Evolutionary conservation across 2,888 invertebrate genomes (phyloP), one percentile per base, ranked within the genome.

Genomic region (Pachliopta kotzebuea): DNA sequence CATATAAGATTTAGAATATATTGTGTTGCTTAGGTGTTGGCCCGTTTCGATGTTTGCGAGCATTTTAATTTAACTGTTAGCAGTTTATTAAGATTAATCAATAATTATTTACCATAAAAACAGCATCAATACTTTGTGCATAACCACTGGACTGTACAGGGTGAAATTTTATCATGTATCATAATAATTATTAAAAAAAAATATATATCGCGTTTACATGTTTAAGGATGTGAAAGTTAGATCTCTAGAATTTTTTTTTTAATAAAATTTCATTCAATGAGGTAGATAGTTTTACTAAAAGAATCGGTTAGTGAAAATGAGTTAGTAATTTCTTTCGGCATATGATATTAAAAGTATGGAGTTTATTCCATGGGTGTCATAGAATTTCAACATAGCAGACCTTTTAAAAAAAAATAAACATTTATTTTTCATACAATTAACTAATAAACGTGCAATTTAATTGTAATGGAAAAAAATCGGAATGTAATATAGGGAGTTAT

Each of bases 121-220:
- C 21, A 45, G 20, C 18, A 9, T 29, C 17, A 26, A 62, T 29
- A 49, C 60, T 56, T 60, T 56, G 60, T 65, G 60, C 56, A 60
- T 57, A 56, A 65, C 60, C 65, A 65, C 60, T 65, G 65, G 60
- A 61, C 60, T 65, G 65, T 65, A 65, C 65, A 65, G 65, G 65
- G 60, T 65, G 65, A 65, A 52, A 42, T 57, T 56, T 61, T 65
- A 45, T 61, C 65, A 53, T 60, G 24, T 55, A 57, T 60, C 52
- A 54, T 61, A 61, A 54, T 60, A 60, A 56, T 45, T 37, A 56
- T 50, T 56, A 26, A 26, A 26, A 57, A 54, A 56, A 56, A 64
- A 37, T 58, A 37, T n/a, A n/a, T 37, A 60, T 52, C 45, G 45
- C 57, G 61, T 61, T 56, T 56, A 60, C 64, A 56, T 56, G 26